Evolutionary conservation across 2,797 vertebrate species (phyloP).

Genomic region (Lates japonicus): DNA sequence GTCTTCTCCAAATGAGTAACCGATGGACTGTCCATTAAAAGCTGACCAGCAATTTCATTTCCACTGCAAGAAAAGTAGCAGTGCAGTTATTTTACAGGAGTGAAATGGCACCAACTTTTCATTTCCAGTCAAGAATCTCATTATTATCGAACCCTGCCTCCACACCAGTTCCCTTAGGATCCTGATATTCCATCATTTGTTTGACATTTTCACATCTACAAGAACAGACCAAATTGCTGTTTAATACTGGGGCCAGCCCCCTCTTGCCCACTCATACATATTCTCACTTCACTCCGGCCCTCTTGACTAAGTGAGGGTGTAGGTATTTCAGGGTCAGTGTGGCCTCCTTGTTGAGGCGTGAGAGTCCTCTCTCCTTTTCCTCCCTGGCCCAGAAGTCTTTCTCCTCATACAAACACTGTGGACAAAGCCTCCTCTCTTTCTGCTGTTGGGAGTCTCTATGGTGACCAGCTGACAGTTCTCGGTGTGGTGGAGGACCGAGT

Average conservation of each 20-base stretch:
- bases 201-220: constrained; percentile 43
- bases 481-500: constrained; percentile 44
- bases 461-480: constrained; percentile 50
- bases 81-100: not conserved
- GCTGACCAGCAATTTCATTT: not conserved
- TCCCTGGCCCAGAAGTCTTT: constrained; percentile 56
- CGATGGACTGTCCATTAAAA: not conserved
- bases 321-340: constrained; percentile 69
- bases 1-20: constrained; percentile 6
- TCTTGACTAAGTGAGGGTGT: constrained; percentile 39
- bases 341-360: constrained; percentile 68
- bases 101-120: not conserved
- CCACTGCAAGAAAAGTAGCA: not conserved
- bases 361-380: constrained; percentile 67
- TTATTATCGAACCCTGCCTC: not conserved
- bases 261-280: not conserved
- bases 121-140: not conserved
- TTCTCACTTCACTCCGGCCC: not conserved
- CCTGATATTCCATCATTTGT: constrained; percentile 8
- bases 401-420: constrained; percentile 68
- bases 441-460: constrained; percentile 74
- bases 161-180: not conserved
- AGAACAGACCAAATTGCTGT: constrained; percentile 34
- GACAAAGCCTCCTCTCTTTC: constrained; percentile 79
- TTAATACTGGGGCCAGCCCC: constrained; percentile 30